Evolutionary conservation across 2,113 vertebrate genomes (phyloP), one percentile per base, ranked within the genome.

Genomic region (Malurus melanocephalus): DNA sequence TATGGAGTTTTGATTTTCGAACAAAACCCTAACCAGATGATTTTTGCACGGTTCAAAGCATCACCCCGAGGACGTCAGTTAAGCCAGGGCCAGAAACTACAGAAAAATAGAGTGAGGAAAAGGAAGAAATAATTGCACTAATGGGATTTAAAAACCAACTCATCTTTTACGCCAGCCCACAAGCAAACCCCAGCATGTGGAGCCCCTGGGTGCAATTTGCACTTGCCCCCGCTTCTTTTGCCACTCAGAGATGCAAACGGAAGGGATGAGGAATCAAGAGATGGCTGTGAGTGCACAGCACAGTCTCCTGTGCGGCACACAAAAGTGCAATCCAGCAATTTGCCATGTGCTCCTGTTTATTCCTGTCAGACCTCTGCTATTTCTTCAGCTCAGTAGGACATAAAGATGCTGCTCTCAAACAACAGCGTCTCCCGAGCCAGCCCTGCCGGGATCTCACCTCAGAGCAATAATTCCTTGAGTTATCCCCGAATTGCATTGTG

Each of bases 11-110:
- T 66, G 74, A 88, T 91, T 93, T 93, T 77, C 79, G 56, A 82
- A 26, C 51, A 82, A 90, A 93, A 76, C 43, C 86, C 59, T 55
- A 81, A 88, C 51, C 93, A 93, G 86, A 90, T 94, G 92, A 95
- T 80, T 93, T 84, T 61, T 88, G 19, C 75, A 42, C 2, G 7
- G 67, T 81, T 90, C 86, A 92, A 81, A 92, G 80, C 30, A 69
- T 90, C 43, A 69, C 22, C 57, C 71, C 9, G 10, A 91, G 87
- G 85, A 76, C 4, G 9, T 59, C 10, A 1, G 17, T 15, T 32
- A 59, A 86, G 28, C 35, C 7, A 7, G 35, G 38, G 73, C 60
- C 55, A 85, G 66, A 73, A 73, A 82, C 43, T 84, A 81, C 35
- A 82, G 64, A 46, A 69, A 65, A 76, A 61, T 4, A 69, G 32